Conservation (phyloP, 1,140 invertebrate species). For the Hyles vespertilio region DNA sequence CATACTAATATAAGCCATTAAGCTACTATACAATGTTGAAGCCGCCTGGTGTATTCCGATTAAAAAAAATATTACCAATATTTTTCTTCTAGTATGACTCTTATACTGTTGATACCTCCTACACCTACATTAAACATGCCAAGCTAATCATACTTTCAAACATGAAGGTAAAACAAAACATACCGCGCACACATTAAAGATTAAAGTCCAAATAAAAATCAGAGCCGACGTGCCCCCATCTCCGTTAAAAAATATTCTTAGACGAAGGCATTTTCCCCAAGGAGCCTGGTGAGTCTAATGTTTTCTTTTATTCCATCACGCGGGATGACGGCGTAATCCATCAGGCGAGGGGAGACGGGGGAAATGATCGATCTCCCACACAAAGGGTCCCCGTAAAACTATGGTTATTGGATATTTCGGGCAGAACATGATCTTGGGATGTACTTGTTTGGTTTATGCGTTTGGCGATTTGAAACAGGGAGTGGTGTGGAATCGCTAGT, state of each 20-base stretch:
- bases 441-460: conserved; percentile 42
- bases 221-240: conserved; percentile 39
- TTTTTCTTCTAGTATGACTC: too few species aligned
- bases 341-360: conserved; percentile 36
- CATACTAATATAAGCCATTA: too few species aligned
- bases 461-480: conserved; percentile 20
- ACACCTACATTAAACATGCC: too few species aligned
- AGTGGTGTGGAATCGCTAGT: conserved; percentile 13
- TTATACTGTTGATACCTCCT: too few species aligned
- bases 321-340: conserved; percentile 51
- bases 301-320: conserved; percentile 65
- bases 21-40: too few species aligned
- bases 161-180: conserved; percentile 8
- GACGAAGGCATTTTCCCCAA: conserved; percentile 34
- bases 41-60: too few species aligned
- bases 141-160: background rate
- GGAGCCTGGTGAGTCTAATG: conserved; percentile 41
- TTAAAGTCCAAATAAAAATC: conserved; percentile 45
- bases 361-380: conserved; percentile 60
- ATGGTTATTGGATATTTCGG: conserved; percentile 64
- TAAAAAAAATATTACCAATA: too few species aligned
- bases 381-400: conserved; percentile 54
- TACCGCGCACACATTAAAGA: conserved; percentile 23
- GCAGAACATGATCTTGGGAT: conserved; percentile 34
- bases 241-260: conserved; percentile 36